These are phyloP conservation scores for Mythimna albipuncta DNA, from an alignment of 2,888 invertebrate species.

Conservation along the genomic window DNA sequence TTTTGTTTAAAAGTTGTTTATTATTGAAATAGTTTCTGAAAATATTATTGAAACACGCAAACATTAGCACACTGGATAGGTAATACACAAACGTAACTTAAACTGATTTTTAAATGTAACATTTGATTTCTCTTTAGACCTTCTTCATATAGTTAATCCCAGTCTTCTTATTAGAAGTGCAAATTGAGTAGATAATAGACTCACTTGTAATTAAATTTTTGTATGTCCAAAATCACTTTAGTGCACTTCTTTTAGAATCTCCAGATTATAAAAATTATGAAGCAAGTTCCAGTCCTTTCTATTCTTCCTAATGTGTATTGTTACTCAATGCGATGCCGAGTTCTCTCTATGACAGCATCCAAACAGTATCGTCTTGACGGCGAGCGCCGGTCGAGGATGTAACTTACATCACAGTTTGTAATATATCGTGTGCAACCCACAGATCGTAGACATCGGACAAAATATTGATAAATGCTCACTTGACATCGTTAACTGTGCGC, in stretches of 20 bases:
- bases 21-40: not conserved
- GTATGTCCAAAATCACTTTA: too few species aligned
- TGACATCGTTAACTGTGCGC: constrained; percentile 15
- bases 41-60: not conserved
- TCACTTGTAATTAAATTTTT: too few species aligned
- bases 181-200: not conserved
- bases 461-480: constrained; percentile 3
- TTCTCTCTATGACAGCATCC: not conserved
- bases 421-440: not conserved
- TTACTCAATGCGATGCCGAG: not conserved
- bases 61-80: too few species aligned
- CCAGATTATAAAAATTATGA: not conserved
- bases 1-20: not conserved
- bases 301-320: not conserved
- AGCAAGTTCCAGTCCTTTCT: not conserved
- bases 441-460: not conserved
- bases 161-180: not conserved
- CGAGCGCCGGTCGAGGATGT: not conserved
- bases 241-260: not conserved
- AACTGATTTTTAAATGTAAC: too few species aligned
- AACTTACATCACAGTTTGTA: not conserved
- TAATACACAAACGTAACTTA: too few species aligned
- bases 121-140: not conserved
- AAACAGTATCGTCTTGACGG: not conserved
- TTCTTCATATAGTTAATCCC: not conserved